phyloP scores from a whole-genome alignment of 2,888 invertebrate genomes.

The Oxystoma pomonae region DNA sequence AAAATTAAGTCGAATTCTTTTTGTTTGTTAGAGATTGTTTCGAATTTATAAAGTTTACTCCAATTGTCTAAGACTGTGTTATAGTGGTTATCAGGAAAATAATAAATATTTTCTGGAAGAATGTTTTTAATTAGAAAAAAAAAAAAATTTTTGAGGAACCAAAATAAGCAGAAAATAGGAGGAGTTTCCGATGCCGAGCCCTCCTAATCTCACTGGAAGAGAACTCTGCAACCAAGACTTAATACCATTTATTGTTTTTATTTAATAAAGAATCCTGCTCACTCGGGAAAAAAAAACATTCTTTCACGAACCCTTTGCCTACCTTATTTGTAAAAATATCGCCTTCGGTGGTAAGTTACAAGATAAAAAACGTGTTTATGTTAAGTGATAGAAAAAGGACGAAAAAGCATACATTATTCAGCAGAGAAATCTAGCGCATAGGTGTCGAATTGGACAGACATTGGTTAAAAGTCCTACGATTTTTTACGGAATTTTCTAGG shows the following conservation, averaged over 20 bases:
- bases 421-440: background rate
- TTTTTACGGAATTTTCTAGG: no score
- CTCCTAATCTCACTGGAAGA: no score
- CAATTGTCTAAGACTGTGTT: no score
- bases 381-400: background rate
- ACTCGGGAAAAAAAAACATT: background rate
- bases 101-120: background rate
- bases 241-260: no score
- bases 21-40: no score
- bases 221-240: no score
- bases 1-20: no score
- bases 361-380: background rate
- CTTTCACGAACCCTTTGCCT: background rate
- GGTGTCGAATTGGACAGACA: background rate
- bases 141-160: background rate
- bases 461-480: no score
- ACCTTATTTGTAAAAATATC: background rate
- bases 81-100: background rate
- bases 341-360: background rate
- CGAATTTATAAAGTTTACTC: no score
- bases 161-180: no score
- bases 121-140: no score
- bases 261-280: background rate
- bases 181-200: no score
- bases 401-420: background rate